Conservation (phyloP, 2,888 invertebrate genomes). For the Dryomyza anilis region DNA sequence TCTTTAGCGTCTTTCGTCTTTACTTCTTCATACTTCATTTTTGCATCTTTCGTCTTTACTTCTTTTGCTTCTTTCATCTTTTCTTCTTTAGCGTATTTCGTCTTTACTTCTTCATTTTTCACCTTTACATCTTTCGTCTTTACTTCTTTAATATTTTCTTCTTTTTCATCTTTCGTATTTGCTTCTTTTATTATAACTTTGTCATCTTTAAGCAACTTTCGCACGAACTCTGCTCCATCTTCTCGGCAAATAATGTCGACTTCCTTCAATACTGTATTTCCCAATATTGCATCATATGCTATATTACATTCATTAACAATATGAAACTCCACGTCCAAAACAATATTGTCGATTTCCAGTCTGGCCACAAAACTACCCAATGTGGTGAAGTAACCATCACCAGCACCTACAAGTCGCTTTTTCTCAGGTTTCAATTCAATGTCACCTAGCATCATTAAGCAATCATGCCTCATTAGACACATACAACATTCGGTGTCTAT, state of each 20-base stretch:
- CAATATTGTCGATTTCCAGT: not conserved
- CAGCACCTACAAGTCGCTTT: not conserved
- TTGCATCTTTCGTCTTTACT: not conserved
- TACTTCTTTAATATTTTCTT: not conserved
- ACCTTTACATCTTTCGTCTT: not conserved
- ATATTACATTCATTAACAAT: not conserved
- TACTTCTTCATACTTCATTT: not conserved
- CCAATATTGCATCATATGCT: too few relatives aligned
- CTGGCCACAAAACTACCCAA: not conserved
- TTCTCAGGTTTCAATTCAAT: not conserved
- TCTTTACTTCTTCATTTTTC: not conserved
- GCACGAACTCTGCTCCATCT: not conserved
- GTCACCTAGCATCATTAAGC: not conserved
- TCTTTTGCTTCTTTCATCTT: not conserved
- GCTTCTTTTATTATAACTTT: too few relatives aligned
- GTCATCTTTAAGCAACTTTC: too few relatives aligned
- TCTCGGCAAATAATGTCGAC: too few relatives aligned
- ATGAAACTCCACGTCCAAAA: not conserved
- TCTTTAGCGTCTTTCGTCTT: not conserved
- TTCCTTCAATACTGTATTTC: too few relatives aligned
- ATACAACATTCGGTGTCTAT: not conserved
- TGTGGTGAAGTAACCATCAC: not conserved
- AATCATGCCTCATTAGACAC: too few relatives aligned
- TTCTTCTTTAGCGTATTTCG: not conserved
- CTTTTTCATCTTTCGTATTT: too few relatives aligned